Evolutionary conservation across 2,888 invertebrate species (phyloP), one percentile per base, ranked within the genome.

Genomic region (Aradus depressus): DNA sequence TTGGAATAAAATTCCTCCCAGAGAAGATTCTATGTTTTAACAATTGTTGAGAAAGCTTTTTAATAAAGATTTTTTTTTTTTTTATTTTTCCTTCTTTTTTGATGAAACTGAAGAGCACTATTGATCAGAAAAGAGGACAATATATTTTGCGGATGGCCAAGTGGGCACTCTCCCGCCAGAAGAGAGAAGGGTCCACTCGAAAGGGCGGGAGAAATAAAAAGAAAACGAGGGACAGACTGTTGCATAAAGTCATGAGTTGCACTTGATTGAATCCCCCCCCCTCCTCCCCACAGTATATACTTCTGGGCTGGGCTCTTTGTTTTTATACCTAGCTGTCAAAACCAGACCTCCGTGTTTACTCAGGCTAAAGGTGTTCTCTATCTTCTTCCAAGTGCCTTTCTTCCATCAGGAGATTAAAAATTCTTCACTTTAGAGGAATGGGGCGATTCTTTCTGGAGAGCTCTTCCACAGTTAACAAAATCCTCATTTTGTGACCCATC

Each of bases 201-300:
- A 37, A 16, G 19, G 21, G 39, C 4, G 37, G 26, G 25, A 34
- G 48, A 35, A 38, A 39, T 19, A 39, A 25, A 26, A 39, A 39
- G 21, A 18, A 39, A 22, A 16, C 12, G 19, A 39, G 18, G 22
- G 39, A 39, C 3, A 47, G 34, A 25, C 55, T 55, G 26, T 44
- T 55, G 55, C 55, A 55, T 55, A 55, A 55, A 55, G 55, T 55
- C 55, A 55, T 55, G 55, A 55, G 55, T 34, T 44, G 10, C 41
- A 31, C 50, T 52, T 52, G 54, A 54, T 54, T 54, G 54, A 52
- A 52, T 45, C 38, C 44, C 44, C 14, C n/a, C n/a, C n/a, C n/a
- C n/a, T n/a, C n/a, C n/a, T n/a, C n/a, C n/a, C n/a, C n/a, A n/a
- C n/a, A n/a, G n/a, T n/a, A n/a, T n/a, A n/a, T n/a, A n/a, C n/a